phyloP scores from a whole-genome alignment of 1,140 invertebrate species.

The Drosophila parvula region DNA sequence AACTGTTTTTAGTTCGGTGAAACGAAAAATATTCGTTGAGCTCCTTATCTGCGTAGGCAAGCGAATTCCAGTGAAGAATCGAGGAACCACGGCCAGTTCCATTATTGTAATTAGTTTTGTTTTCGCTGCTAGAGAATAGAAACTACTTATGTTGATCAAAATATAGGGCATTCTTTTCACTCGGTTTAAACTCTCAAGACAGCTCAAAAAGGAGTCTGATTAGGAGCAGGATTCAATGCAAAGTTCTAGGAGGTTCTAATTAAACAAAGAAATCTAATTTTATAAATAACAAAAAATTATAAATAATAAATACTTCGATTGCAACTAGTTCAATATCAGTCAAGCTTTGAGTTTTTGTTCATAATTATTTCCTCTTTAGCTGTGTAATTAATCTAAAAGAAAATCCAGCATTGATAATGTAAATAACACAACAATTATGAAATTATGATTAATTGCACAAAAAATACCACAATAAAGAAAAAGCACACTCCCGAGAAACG shows the following conservation, averaged over 20 bases:
- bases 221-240: no score
- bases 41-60: slow-evolving; percentile 55
- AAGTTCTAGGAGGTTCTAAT: no score
- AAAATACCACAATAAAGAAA: not conserved
- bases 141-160: not conserved
- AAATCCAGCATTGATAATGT: not conserved
- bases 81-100: slow-evolving; percentile 47
- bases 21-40: slow-evolving; percentile 7
- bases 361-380: not conserved
- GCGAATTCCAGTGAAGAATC: slow-evolving; percentile 30
- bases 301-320: not conserved
- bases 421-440: not conserved
- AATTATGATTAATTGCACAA: not conserved
- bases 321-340: not conserved
- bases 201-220: no score
- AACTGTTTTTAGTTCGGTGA: slow-evolving; percentile 17
- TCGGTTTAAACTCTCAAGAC: no score
- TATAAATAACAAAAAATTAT: not conserved
- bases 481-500: not conserved
- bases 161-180: not conserved
- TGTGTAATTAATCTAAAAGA: not conserved
- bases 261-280: not conserved
- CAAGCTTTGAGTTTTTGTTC: not conserved
- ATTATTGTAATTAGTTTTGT: slow-evolving; percentile 75
- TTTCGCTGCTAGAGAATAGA: not conserved